Base-by-base conservation (phyloP, 2,113 vertebrate species). In the Tragelaphus scriptus region DNA sequence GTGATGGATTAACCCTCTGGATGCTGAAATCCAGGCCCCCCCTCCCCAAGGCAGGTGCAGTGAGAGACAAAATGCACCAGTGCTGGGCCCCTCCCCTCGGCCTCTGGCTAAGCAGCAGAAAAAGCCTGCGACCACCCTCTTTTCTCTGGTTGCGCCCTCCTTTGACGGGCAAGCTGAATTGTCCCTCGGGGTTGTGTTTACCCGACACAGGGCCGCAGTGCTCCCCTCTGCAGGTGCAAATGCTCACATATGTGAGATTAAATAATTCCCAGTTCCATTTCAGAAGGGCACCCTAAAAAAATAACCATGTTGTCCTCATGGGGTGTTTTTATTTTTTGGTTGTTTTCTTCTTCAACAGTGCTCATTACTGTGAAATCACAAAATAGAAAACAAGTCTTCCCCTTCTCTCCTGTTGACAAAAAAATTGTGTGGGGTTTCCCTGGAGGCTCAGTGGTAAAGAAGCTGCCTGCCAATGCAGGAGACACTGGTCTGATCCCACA, bases 101-200 rank as follows among this genome's bases (percentile, higher is more conserved):
- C 49, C 51, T n/a, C 51, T 25, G 7, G 0, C 21, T 7, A 23
- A 63, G 80, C 65, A 56, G 11, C 47, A 36, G 85, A 40, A 56
- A 61, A 5, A n/a, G 58, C n/a, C 61, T 2, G 30, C 8, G 10
- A 1, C 47, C 16, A 2, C 28, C 1, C 6, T 77, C 21, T 49
- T 47, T 3, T 30, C 17, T 36, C 51, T 85, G 36, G 17, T 3
- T 28, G 28, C 6, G 6, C 10, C n/a, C 26, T 88, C 44, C 6
- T 0, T 26, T 32, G 28, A 53, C 21, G 12, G 68, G 36, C 8
- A 3, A 71, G 51, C 47, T 0, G 3, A 53, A 4, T 9, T 36
- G 10, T 40, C 47, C 55, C 40, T 32, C 36, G 2, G 40, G 16
- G 32, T 36, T 36, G 21, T 1, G 16, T 87, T 84, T 36, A 47